These are phyloP conservation scores for Mohoua ochrocephala DNA, from an alignment of 2,113 vertebrate species.

Conservation along the genomic window DNA sequence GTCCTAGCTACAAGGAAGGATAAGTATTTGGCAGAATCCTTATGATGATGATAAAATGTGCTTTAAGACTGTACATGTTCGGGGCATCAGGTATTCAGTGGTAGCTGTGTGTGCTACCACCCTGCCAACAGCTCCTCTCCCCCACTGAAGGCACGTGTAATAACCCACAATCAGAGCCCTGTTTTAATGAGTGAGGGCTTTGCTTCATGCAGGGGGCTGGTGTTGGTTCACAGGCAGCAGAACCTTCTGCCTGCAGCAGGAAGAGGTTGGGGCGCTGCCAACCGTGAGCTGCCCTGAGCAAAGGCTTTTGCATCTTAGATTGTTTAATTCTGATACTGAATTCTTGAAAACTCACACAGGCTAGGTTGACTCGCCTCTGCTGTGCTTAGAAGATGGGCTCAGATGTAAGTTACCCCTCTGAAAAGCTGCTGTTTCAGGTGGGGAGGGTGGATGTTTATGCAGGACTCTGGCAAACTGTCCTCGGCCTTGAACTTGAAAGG, in stretches of 20 bases:
- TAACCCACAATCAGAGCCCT: neutral
- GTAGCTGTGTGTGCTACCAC: too few relatives aligned
- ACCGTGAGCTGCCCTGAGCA: fast-evolving
- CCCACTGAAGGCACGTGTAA: neutral
- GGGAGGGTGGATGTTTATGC: neutral
- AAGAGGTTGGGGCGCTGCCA: neutral
- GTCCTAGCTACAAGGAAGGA: neutral
- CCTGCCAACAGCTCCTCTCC: too few relatives aligned
- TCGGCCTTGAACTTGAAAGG: neutral
- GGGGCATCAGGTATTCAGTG: neutral
- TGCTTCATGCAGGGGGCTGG: neutral
- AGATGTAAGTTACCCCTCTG: neutral
- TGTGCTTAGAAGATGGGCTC: neutral
- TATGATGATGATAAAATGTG: neutral
- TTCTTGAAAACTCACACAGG: neutral
- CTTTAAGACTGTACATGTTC: neutral
- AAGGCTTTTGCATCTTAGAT: neutral
- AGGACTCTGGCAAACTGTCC: neutral
- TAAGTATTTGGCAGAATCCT: neutral
- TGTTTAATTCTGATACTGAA: neutral
- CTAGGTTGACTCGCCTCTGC: neutral
- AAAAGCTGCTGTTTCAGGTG: too few relatives aligned
- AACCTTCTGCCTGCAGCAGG: neutral
- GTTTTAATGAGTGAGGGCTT: neutral
- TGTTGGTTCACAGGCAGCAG: neutral